Evolutionary conservation across 2,888 invertebrate genomes (phyloP), one percentile per base, ranked within the genome.

Genomic region (Sesia bembeciformis): DNA sequence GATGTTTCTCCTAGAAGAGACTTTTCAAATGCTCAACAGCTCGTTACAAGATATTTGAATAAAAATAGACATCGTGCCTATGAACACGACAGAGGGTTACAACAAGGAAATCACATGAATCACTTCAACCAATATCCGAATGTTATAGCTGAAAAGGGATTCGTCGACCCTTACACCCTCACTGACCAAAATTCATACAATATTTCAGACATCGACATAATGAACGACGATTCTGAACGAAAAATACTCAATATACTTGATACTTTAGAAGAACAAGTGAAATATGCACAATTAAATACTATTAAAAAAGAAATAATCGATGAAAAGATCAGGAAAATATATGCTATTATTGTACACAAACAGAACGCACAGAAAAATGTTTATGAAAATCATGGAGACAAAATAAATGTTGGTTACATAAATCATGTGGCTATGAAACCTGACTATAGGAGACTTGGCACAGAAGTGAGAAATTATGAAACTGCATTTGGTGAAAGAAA

Each of bases 261-360:
- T 54, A 76, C 66, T 56, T 63, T 86, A 56, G 83, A 84, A 60
- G 63, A 64, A 64, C 78, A 83, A 74, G 76, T 81, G 0, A 76
- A 75, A 53, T 68, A 79, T 56, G 62, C 77, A 40, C 68, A 82
- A 54, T 57, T 83, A 8, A 65, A 68, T 55, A 68, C 65, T 3
- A 66, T 57, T 4, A 74, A 78, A 57, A 84, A 77, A 64, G 67
- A 78, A 61, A 60, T 81, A 53, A 70, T 84, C 54, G 77, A 84
- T 64, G 72, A 67, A 3, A 85, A 80, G 68, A 71, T 85, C 23
- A 69, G 76, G 54, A 78, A 78, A 68, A 81, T 86, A 54, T 84
- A 84, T 23, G 78, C 70, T 0, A 65, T 62, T 53, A 60, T 78
- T 0, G 62, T 76, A 4, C 72, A 73, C 0, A 69, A 68, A 51